Base-by-base conservation (phyloP, 2,113 vertebrate species). In the Pholis gunnellus region DNA sequence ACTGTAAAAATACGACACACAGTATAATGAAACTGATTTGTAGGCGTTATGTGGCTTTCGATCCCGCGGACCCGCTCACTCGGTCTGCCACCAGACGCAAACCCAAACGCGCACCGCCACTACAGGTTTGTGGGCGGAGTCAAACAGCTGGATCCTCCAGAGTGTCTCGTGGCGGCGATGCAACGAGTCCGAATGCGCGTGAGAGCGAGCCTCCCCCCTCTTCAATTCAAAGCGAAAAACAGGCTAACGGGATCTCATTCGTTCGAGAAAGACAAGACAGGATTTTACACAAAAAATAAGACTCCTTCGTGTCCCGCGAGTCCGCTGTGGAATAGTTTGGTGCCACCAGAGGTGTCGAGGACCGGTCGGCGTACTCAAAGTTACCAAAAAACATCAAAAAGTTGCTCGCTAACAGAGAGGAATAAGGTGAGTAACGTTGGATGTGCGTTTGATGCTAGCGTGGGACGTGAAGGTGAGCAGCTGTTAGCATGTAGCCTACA, bases 71-170 rank as follows among this genome's bases (percentile, higher is more conserved):
- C 8, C 70, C 78, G 44, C 50, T 75, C 68, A 27, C 8, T 11
- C 59, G 71, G 36, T 25, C 31, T 14, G 6, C 46, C 7, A 9
- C 9, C 0, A 11, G 5, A 11, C 1, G 0, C 9, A 65, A 84
- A 85, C 36, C 27, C 3, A 82, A 82, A 20, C 82, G 57, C 2
- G 29, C 44, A 0, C 61, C 10, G 10, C 4, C 11, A 29, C 67
- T 54, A 61, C 66, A 75, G 50, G 59, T 57, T 34, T 59, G 82
- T 34, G 78, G 88, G 89, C 82, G 90, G 92, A 84, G 91, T 17
- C 69, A 73, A 88, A 92, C 91, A 91, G 88, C 92, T 90, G 91
- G 90, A 82, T 52, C n/a, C 71, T 70, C 7, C 5, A 36, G 73
- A 68, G 72, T 73, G 87, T 91, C 88, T 92, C 89, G 90, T 90